A percentile compares a stretch with the other conserved stretches of the same genome.
phyloP scores from a whole-genome alignment of 2,113 vertebrate genomes.

The Eclectus roratus region DNA sequence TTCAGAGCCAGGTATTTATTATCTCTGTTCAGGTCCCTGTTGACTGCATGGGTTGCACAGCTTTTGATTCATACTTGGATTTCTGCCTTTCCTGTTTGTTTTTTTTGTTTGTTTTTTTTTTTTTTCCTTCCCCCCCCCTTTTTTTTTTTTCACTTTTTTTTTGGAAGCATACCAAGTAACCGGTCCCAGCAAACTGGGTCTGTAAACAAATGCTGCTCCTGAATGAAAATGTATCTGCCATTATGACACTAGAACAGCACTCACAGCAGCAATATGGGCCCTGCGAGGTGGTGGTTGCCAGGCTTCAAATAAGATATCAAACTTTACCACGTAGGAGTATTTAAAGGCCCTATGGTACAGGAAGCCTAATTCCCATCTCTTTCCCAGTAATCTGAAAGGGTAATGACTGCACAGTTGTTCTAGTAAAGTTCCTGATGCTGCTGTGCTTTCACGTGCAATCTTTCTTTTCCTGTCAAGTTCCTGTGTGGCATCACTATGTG shows the following conservation, averaged over 20 bases:
- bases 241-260: background rate
- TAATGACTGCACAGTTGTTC: slow-evolving; percentile 15
- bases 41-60: background rate
- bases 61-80: background rate
- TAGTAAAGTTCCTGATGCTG: background rate
- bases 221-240: background rate
- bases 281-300: background rate
- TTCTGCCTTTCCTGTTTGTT: background rate
- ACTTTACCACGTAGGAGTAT: background rate
- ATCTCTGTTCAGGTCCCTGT: background rate
- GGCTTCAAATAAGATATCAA: slow-evolving; percentile 39
- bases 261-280: background rate
- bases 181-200: background rate
- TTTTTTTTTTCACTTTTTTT: background rate
- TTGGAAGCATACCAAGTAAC: background rate
- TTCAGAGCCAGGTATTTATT: background rate
- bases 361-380: slow-evolving; percentile 1
- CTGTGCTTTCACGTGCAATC: background rate
- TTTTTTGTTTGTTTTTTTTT: accelerated
- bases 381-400: background rate
- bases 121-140: accelerated
- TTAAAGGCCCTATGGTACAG: background rate
- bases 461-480: slow-evolving; percentile 39
- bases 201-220: background rate
- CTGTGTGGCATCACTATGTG: background rate